Percentiles rank a stretch among this genome's conserved stretches.
phyloP scores from a whole-genome alignment of 2,888 invertebrate genomes.

The Malthinus seriepunctatus region DNA sequence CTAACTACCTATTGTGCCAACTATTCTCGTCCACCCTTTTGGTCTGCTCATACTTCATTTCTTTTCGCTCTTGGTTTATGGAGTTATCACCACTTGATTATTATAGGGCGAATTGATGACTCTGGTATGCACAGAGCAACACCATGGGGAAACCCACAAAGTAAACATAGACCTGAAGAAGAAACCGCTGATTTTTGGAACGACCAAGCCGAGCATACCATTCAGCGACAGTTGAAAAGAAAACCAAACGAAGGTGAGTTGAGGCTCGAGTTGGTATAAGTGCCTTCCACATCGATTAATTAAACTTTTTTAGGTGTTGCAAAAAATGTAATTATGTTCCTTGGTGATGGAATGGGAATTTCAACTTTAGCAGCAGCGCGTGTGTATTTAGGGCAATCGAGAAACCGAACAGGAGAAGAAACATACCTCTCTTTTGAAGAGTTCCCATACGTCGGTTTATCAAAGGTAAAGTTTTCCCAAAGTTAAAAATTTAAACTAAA shows the following conservation, averaged over 20 bases:
- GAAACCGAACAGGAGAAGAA: conserved; percentile 66
- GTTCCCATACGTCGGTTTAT: conserved; percentile 72
- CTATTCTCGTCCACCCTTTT: too few species aligned
- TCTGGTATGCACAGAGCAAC: background rate
- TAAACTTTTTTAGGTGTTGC: conserved; percentile 50
- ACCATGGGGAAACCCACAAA: background rate
- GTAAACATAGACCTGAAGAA: background rate
- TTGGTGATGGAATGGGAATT: conserved; percentile 87
- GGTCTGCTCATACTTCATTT: too few species aligned
- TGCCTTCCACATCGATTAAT: background rate
- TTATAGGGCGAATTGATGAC: background rate
- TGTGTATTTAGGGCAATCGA: conserved; percentile 61
- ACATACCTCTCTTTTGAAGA: conserved; percentile 70
- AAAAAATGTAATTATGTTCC: conserved; percentile 77
- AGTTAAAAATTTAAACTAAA: conserved; percentile 30
- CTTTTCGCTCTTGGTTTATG: too few species aligned
- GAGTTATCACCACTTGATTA: background rate
- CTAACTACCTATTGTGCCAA: too few species aligned
- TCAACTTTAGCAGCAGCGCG: conserved; percentile 78
- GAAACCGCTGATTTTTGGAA: background rate
- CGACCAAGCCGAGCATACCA: background rate
- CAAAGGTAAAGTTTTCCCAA: conserved; percentile 62
- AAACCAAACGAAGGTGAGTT: background rate
- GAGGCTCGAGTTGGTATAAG: too few species aligned
- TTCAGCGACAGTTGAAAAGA: background rate